A percentile compares a stretch with the other conserved stretches of the same genome.
These are phyloP conservation scores for Ophion ventricosus DNA, from an alignment of 2,888 invertebrate genomes.

Conservation along the genomic window DNA sequence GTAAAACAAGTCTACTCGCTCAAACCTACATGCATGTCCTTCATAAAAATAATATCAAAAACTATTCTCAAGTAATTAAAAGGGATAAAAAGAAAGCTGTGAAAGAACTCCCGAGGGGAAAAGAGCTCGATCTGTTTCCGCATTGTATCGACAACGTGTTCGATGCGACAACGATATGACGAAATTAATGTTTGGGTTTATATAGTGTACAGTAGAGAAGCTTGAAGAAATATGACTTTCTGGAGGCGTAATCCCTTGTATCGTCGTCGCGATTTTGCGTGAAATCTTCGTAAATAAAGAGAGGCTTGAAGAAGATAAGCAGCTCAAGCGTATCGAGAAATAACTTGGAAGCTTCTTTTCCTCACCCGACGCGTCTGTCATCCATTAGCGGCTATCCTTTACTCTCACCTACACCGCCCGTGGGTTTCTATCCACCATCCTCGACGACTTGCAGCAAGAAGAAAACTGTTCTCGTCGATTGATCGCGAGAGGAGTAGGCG, in stretches of 20 bases:
- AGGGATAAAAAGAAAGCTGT: no score
- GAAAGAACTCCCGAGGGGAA: no score
- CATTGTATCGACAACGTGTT: no score
- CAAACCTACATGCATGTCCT: background rate
- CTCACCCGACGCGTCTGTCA: background rate
- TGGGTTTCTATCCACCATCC: background rate
- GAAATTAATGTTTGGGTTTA: background rate
- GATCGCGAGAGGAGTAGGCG: constrained; percentile 44
- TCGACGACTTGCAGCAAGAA: constrained; percentile 17
- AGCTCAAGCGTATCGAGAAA: background rate
- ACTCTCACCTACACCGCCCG: background rate
- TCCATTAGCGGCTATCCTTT: constrained; percentile 11
- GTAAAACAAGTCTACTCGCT: constrained; percentile 47
- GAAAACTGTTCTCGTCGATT: constrained; percentile 47
- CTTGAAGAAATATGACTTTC: background rate
- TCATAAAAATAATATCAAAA: background rate
- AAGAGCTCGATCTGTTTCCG: no score
- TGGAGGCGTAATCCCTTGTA: background rate
- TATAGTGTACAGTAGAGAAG: background rate
- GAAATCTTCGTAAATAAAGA: background rate
- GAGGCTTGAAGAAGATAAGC: background rate
- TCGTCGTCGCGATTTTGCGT: background rate
- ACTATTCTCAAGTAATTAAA: background rate
- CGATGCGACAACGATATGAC: background rate
- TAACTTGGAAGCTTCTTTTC: background rate